Conservation (phyloP, 2,797 vertebrate species). For the Microctenopoma stevenorrisi region DNA sequence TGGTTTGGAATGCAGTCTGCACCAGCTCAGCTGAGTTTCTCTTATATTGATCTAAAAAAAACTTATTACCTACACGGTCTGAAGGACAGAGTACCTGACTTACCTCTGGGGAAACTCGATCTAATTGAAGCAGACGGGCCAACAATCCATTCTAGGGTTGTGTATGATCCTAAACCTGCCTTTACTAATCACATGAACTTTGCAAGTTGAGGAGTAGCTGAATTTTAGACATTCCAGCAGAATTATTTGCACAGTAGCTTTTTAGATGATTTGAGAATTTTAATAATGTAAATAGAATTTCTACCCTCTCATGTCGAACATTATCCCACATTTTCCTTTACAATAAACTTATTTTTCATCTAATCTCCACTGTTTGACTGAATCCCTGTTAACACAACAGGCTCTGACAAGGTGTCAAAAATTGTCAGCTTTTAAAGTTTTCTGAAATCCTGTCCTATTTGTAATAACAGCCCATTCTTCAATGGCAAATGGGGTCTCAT, state of each 20-base stretch:
- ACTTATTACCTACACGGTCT: slow-evolving; percentile 44
- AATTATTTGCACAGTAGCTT: slow-evolving; percentile 5
- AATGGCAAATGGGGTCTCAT: slow-evolving; percentile 37
- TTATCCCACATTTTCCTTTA: neutral
- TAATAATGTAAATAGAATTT: neutral
- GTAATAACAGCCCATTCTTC: slow-evolving; percentile 34
- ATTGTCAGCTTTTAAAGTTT: slow-evolving; percentile 4
- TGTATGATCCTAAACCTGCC: slow-evolving; percentile 5
- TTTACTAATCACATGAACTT: slow-evolving; percentile 16
- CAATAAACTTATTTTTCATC: neutral
- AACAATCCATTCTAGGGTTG: slow-evolving; percentile 13
- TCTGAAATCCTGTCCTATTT: slow-evolving; percentile 16
- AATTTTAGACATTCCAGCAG: slow-evolving; percentile 4
- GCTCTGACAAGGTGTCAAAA: neutral
- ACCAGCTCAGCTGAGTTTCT: slow-evolving; percentile 55
- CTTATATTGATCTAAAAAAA: slow-evolving; percentile 77
- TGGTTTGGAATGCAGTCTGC: slow-evolving; percentile 80
- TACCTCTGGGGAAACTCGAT: slow-evolving; percentile 49
- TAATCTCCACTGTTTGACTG: neutral
- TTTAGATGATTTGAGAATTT: neutral
- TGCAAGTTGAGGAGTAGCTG: neutral
- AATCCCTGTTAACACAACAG: neutral
- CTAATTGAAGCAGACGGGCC: slow-evolving; percentile 43
- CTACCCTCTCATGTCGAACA: neutral
- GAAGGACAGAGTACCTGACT: slow-evolving; percentile 52